phyloP scores from a whole-genome alignment of 2,797 vertebrate genomes.

The Myotis pilosus region DNA sequence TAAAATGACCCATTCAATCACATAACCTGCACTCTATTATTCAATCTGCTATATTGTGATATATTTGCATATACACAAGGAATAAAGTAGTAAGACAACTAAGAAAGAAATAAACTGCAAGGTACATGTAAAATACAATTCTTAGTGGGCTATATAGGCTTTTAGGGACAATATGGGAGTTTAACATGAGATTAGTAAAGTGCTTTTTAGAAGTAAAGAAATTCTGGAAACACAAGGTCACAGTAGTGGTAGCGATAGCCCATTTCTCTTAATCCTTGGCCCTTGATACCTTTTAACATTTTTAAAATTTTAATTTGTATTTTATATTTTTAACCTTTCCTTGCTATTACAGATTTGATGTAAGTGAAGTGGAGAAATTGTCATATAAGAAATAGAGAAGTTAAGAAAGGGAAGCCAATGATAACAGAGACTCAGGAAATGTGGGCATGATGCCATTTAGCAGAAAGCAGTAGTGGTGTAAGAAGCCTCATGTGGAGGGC shows the following conservation, averaged over 20 bases:
- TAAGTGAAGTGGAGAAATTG: background rate
- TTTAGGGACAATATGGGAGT: background rate
- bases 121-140: background rate
- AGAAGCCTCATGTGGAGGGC: background rate
- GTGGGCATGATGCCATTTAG: background rate
- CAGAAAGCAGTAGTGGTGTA: background rate
- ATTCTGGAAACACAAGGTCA: background rate
- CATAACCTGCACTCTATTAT: background rate
- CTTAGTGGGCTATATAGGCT: background rate
- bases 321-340: background rate
- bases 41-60: background rate
- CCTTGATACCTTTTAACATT: constrained; percentile 11
- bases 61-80: background rate
- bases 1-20: background rate
- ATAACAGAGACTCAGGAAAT: background rate
- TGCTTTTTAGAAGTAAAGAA: background rate
- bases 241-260: background rate
- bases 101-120: constrained; percentile 33
- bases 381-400: background rate
- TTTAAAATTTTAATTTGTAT: background rate
- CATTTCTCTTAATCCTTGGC: background rate
- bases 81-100: background rate
- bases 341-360: background rate
- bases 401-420: background rate
- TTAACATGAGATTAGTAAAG: background rate